Conservation (phyloP, 2,113 vertebrate species). For the Erythrocebus patas region DNA sequence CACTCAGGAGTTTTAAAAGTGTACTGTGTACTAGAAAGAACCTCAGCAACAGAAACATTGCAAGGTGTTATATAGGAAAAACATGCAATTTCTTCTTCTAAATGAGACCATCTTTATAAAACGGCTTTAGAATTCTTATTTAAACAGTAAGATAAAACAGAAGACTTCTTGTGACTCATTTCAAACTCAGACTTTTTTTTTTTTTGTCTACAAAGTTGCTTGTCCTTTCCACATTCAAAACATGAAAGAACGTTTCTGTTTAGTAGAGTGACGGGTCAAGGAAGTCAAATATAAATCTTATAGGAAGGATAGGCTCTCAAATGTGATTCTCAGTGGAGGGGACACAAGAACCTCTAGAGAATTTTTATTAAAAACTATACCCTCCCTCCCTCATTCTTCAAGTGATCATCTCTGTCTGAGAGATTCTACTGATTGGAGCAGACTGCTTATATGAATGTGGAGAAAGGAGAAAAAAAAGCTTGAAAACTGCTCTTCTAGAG, state of each 20-base stretch:
- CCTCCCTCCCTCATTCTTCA: not conserved
- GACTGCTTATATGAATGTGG: not conserved
- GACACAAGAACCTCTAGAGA: not conserved
- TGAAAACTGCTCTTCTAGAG: not conserved
- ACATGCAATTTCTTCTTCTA: not conserved
- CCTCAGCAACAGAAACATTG: not conserved
- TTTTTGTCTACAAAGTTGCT: not conserved
- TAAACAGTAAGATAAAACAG: conserved; percentile 29
- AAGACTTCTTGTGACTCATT: conserved; percentile 47
- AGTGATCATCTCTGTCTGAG: not conserved
- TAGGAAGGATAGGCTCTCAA: not conserved
- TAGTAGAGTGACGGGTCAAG: not conserved
- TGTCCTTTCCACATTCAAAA: conserved; percentile 44
- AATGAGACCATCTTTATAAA: conserved; percentile 32
- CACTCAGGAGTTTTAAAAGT: not conserved
- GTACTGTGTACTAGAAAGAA: conserved; percentile 18
- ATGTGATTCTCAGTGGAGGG: not conserved
- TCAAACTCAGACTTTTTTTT: conserved; percentile 28
- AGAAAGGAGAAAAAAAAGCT: not conserved
- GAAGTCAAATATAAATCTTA: not conserved
- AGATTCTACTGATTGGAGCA: not conserved
- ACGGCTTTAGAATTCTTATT: conserved; percentile 37
- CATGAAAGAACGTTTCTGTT: not conserved
- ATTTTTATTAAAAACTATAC: not conserved
- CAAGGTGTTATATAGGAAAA: not conserved